Evolutionary conservation across 2,888 invertebrate genomes (phyloP).

Genomic region (Elegia similella): DNA sequence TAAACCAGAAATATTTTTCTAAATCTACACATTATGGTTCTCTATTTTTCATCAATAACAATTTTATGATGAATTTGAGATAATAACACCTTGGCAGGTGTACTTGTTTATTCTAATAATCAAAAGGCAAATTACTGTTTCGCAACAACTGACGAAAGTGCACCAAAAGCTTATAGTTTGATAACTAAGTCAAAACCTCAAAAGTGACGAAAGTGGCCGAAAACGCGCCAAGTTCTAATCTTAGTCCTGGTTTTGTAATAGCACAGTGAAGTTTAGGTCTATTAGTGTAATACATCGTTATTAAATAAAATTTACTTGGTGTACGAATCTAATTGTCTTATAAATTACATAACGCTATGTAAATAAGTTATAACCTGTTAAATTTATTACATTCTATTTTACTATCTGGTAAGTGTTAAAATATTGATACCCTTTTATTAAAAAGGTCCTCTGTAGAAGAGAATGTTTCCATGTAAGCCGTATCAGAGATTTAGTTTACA

Average conservation of each 20-base stretch:
- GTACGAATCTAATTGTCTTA: constrained; percentile 24
- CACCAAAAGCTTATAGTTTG: too few relatives aligned
- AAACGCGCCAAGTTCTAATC: background rate
- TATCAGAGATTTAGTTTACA: constrained; percentile 23
- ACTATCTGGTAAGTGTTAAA: constrained; percentile 77
- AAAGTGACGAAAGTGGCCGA: too few relatives aligned
- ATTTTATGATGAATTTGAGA: too few relatives aligned
- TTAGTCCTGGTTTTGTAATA: background rate
- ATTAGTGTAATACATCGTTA: constrained; percentile 1
- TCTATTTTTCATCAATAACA: too few relatives aligned
- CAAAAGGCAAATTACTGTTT: too few relatives aligned
- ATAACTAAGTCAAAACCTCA: too few relatives aligned
- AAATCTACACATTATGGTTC: too few relatives aligned
- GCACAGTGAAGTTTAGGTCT: background rate
- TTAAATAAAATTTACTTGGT: constrained; percentile 16
- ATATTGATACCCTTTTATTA: constrained; percentile 72
- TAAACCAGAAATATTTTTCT: too few relatives aligned
- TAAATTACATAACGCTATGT: constrained; percentile 50
- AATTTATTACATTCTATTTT: constrained; percentile 81
- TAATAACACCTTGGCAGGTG: too few relatives aligned
- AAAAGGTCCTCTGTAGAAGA: constrained; percentile 57
- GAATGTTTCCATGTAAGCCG: constrained; percentile 28
- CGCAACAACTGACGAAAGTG: too few relatives aligned
- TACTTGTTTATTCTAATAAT: too few relatives aligned
- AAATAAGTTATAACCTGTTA: constrained; percentile 80